Conservation (phyloP, 92 coral and sea anemone genomes). For the Heteractis magnifica region DNA sequence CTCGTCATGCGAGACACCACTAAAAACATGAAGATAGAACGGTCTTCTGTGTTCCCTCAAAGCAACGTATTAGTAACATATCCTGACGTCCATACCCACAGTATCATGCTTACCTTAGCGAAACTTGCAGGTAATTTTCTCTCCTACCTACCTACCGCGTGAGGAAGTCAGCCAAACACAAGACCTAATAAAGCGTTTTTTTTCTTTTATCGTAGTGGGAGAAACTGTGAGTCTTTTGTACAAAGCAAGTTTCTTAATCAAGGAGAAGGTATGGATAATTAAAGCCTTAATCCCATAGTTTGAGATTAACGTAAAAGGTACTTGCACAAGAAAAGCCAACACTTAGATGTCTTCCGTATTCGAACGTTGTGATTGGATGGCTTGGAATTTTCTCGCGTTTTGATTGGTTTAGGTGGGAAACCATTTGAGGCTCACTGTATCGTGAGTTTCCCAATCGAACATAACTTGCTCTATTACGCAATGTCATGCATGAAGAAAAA, state of each 20-base stretch:
- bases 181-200: not conserved
- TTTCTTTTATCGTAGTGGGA: constrained; percentile 61
- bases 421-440: not conserved
- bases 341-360: not conserved
- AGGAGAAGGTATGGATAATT: constrained; percentile 61
- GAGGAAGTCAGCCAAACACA: not conserved
- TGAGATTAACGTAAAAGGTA: not conserved
- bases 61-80: constrained; percentile 48
- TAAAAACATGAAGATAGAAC: constrained; percentile 66
- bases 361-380: not conserved
- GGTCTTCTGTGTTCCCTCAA: constrained; percentile 63
- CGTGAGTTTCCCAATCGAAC: not conserved
- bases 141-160: not conserved
- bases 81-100: constrained; percentile 57
- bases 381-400: not conserved
- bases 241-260: constrained; percentile 68
- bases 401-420: not conserved
- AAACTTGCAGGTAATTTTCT: constrained; percentile 56
- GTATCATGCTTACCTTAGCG: constrained; percentile 44
- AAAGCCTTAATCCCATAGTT: too few relatives aligned
- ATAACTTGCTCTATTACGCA: not conserved
- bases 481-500: not conserved
- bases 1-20: constrained; percentile 68
- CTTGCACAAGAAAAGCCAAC: not conserved
- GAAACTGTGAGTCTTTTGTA: constrained; percentile 58